Evolutionary conservation across 2,888 invertebrate genomes (phyloP), one percentile per base, ranked within the genome.

Genomic region (Drosophila neonasuta): DNA sequence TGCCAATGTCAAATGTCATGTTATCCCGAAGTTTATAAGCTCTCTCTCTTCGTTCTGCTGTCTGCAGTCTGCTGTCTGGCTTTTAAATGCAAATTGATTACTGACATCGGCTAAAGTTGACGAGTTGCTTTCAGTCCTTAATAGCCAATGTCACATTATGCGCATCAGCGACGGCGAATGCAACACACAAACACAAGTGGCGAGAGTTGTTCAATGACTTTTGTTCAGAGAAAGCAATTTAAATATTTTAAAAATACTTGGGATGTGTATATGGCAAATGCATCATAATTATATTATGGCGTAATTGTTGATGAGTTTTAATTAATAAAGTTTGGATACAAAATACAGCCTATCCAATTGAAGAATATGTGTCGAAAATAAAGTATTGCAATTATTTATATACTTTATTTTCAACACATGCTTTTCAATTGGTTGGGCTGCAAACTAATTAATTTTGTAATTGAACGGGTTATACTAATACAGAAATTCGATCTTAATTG

Each of bases 1-100:
- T 74, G 70, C 56, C 62, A 81, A 79, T 81, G 87, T 87, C 87
- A 87, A 79, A 85, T 77, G 87, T 74, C 82, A 86, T 82, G 83
- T 87, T 85, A 68, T 79, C 59, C 80, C 10, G 29, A 68, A 74
- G 69, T 78, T 74, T 79, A 58, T 10, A 10, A 9, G 9, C 32
- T 11, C 32, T 32, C 60, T 45, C 63, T 50, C 50, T 60, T 73
- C 57, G 58, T 51, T 48, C n/a, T 42, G 73, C 58, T 49, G n/a
- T 68, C 55, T 60, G 77, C 51, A 52, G 15, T 68, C 51, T 58
- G 44, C 50, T 68, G 70, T 82, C 74, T 67, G 68, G 20, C 42
- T 71, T 62, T 78, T 74, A 64, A 70, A 74, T 84, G 82, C 77
- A 87, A 87, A 81, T 87, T 81, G 87, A 81, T 86, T 80, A 83